Evolutionary conservation across 2,797 vertebrate genomes (phyloP).

Genomic region (Pipistrellus kuhlii): DNA sequence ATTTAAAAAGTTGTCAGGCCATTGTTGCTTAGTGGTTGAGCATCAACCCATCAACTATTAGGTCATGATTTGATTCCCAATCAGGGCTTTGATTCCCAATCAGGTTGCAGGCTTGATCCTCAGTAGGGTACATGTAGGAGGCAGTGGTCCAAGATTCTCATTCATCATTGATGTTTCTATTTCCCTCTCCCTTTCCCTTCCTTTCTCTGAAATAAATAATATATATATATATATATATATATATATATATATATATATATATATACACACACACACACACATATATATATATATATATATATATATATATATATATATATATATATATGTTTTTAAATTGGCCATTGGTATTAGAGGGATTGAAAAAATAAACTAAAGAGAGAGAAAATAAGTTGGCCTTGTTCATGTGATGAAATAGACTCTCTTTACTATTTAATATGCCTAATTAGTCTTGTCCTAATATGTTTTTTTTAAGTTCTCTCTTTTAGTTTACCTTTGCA

Average conservation of each 20-base stretch:
- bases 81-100: background rate
- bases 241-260: too few relatives aligned
- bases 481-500: slow-evolving; percentile 45
- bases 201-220: background rate
- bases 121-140: background rate
- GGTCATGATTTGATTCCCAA: background rate
- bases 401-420: background rate
- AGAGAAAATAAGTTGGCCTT: background rate
- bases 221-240: too few relatives aligned
- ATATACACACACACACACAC: too few relatives aligned
- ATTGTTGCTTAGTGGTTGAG: background rate
- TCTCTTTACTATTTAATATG: too few relatives aligned
- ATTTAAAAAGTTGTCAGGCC: too few relatives aligned
- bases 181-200: background rate
- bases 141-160: background rate
- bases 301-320: too few relatives aligned
- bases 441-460: background rate
- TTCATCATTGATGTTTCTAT: background rate
- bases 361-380: background rate
- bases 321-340: background rate
- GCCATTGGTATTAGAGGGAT: too few relatives aligned
- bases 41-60: background rate
- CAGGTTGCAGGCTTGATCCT: background rate
- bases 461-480: background rate
- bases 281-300: too few relatives aligned